Evolutionary conservation across 2,797 vertebrate genomes (phyloP).

Genomic region (Enteromius anoplus): DNA sequence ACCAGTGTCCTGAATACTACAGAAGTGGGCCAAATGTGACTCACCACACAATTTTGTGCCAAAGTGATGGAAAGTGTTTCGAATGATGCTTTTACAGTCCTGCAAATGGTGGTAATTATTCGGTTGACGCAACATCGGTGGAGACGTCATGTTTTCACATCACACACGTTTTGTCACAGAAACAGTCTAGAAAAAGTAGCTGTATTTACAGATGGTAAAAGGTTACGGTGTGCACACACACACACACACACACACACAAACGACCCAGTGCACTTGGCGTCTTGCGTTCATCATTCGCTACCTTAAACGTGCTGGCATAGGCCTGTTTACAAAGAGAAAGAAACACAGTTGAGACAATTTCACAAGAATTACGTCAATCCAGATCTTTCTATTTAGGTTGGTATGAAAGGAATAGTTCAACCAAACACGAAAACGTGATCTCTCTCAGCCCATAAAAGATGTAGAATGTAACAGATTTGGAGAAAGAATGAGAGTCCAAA

Average conservation of each 20-base stretch:
- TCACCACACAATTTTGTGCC: background rate
- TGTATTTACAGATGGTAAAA: conserved; percentile 50
- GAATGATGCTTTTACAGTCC: background rate
- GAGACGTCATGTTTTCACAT: conserved; percentile 42
- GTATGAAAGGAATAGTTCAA: background rate
- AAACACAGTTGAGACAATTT: background rate
- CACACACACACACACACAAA: conserved; percentile 5
- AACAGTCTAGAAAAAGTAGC: conserved; percentile 40
- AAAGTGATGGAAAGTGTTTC: background rate
- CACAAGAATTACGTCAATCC: background rate
- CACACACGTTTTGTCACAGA: conserved; percentile 48
- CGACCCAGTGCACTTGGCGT: conserved; percentile 53
- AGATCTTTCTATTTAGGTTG: no score
- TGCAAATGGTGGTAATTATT: background rate
- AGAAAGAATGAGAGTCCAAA: background rate
- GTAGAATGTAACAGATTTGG: background rate
- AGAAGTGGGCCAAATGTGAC: background rate
- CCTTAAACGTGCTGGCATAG: background rate
- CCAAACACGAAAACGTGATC: background rate
- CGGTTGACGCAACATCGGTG: background rate
- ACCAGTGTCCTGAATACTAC: background rate
- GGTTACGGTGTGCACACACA: conserved; percentile 44
- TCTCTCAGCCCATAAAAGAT: background rate
- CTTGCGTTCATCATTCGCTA: conserved; percentile 45
- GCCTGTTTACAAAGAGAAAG: conserved; percentile 41